Conservation (phyloP, 1,140 invertebrate species). For the Bradysia coprophila region DNA sequence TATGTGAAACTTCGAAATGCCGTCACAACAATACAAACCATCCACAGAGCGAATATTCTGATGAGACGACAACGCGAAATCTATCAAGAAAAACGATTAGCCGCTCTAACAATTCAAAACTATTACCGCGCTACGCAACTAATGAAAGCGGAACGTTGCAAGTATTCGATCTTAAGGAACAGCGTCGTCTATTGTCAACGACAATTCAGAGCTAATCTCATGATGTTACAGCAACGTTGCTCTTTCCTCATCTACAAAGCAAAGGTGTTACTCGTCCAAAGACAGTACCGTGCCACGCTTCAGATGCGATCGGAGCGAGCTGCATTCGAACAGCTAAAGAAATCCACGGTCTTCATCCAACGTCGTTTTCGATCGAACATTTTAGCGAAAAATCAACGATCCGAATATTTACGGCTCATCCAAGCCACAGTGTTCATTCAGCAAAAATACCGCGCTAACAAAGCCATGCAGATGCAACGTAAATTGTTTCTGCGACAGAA, state of each 20-base stretch:
- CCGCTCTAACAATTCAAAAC: conserved; percentile 16
- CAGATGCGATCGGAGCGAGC: background rate
- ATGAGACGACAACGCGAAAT: conserved; percentile 10
- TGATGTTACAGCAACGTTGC: background rate
- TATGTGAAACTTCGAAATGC: conserved; percentile 22
- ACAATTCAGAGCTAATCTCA: background rate
- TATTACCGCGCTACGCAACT: conserved; percentile 23
- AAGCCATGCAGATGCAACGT: conserved; percentile 19
- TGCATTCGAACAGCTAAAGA: conserved; percentile 6
- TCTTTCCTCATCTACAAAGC: background rate
- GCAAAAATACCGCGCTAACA: conserved; percentile 23
- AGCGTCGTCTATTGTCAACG: conserved; percentile 9
- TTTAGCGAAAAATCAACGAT: background rate
- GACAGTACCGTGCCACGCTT: background rate
- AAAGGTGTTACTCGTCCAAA: background rate
- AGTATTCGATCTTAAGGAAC: conserved; percentile 20
- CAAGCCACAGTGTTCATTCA: conserved; percentile 18
- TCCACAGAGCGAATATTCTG: conserved; percentile 11
- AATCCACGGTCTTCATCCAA: background rate
- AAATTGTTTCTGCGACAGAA: conserved; percentile 19
- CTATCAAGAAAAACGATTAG: conserved; percentile 11
- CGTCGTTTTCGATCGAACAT: background rate
- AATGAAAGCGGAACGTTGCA: conserved; percentile 12
- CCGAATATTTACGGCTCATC: conserved; percentile 7
- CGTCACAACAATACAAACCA: conserved; percentile 14